Base-by-base conservation (phyloP, 1,140 invertebrate species). In the Muscidifurax raptorellus region DNA sequence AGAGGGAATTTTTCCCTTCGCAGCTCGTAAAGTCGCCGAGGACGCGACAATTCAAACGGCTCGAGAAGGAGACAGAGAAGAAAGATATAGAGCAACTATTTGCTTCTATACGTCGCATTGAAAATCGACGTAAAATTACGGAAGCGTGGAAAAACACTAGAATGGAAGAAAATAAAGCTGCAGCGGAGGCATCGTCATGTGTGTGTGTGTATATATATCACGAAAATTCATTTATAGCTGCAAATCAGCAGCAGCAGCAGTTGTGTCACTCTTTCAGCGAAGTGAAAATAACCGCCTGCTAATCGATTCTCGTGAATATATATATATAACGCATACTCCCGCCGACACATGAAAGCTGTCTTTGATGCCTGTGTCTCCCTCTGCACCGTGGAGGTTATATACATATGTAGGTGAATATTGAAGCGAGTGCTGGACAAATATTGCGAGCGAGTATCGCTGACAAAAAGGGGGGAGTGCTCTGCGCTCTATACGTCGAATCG, bases 251-350 rank as follows among this genome's bases (percentile, higher is more conserved):
- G 18, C 15, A 52, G 15, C 47, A 22, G 47, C 18, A 59, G 18
- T 4, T 59, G 47, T 12, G 47, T 52, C 1, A 18, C 47, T 52
- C 2, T 47, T 10, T 47, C 47, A 12, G 15, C 18, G 47, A 72
- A 81, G 69, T 71, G 36, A 71, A 80, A 80, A 80, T 80, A 80
- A 80, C 66, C 18, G 18, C 27, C 40, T 71, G 7, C 36, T 47
- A 71, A 80, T 80, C 78, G 78, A 80, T 71, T 80, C n/a, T 4
- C 1, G 5, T 1, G 44, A 2, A 47, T 47, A 47, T 52, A 52
- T 52, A 52, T 52, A 52, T 13, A 52, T 52, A 52, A 22, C 18
- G 18, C 15, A 47, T 18, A 52, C 18, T 15, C 10, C 2, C 10
- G 59, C 5, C 25, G 5, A 79, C 22, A 67, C 10, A 28, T 30